Conservation (phyloP, 1,140 invertebrate genomes). For the Drosophila watanabei region DNA sequence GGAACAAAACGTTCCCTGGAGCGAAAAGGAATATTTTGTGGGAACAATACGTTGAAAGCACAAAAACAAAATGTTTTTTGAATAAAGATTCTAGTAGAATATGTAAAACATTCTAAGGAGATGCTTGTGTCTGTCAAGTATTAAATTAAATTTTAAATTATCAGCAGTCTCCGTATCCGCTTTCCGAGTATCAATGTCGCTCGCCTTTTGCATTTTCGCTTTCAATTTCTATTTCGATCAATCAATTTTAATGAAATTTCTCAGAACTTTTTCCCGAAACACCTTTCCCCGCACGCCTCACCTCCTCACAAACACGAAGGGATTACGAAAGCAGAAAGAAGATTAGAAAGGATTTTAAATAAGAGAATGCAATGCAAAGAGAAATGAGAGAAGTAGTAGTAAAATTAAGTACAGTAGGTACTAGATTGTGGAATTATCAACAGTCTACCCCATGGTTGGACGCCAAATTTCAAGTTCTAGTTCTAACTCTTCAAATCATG, state of each 20-base stretch:
- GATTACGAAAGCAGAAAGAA: constrained; percentile 58
- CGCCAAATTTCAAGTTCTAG: no score
- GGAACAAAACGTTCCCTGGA: background rate
- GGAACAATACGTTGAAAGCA: background rate
- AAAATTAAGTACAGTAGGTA: constrained; percentile 9
- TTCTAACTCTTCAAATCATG: background rate
- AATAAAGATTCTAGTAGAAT: background rate
- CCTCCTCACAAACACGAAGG: background rate
- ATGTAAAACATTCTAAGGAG: background rate
- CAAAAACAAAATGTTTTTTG: background rate
- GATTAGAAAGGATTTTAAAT: constrained; percentile 11
- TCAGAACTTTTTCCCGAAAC: constrained; percentile 27
- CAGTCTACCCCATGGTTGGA: no score
- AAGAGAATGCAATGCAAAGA: background rate
- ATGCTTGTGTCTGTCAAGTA: background rate
- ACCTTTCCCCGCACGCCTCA: background rate
- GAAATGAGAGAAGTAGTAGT: constrained; percentile 24
- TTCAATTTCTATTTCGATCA: constrained; percentile 48
- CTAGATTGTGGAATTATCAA: background rate
- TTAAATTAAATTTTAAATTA: constrained; percentile 23
- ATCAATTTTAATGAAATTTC: constrained; percentile 61
- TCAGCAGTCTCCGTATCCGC: background rate
- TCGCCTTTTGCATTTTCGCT: constrained; percentile 30
- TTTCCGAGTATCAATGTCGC: constrained; percentile 19
- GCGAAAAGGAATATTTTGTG: constrained; percentile 1